Base-by-base conservation (phyloP, 92 coral and sea anemone genomes). In the Porites evermanni region DNA sequence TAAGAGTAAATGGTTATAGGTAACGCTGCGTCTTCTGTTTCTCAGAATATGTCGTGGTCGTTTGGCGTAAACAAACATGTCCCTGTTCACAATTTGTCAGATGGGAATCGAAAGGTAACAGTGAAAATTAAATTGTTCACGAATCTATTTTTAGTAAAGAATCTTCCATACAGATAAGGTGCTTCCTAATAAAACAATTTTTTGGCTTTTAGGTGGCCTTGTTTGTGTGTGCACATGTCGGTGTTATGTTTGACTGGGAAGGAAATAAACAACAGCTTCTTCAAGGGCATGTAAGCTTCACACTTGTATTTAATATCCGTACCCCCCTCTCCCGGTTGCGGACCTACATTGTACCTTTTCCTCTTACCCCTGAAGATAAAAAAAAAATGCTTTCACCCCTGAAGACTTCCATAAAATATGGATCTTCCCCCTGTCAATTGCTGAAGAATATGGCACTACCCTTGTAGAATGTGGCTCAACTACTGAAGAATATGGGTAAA, bases 21-120 rank as follows among this genome's bases (percentile, higher is more conserved):
- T 19, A 38, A 67, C 67, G 1, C 67, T 53, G 23, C 44, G 70
- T 50, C 67, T 76, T 1, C 61, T 29, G 75, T 18, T 7, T 53
- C n/a, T 56, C 83, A 97, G 99, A 94, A 94, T 81, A 90, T 97
- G 91, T 90, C 93, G 53, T 97, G 99, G 99, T 90, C 98, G 16
- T 97, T 93, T 85, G 99, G 99, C 47, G 89, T 97, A 53, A 97
- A 97, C 81, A 92, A 74, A 72, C 84, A 82, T 21, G 93, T 97
- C 1, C 96, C 97, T 12, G 97, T 89, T 18, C 96, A 93, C 47
- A 97, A 97, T 72, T 79, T 97, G 64, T 97, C 99, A 0, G 94
- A 95, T 75, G 99, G 91, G 6, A 89, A 76, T 78, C 87, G 97
- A 86, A 94, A 95, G 99, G 99, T 97, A 83, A 58, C 61, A 12